Conservation (phyloP, 2,888 invertebrate species). For the Pristionchus arcanus region DNA sequence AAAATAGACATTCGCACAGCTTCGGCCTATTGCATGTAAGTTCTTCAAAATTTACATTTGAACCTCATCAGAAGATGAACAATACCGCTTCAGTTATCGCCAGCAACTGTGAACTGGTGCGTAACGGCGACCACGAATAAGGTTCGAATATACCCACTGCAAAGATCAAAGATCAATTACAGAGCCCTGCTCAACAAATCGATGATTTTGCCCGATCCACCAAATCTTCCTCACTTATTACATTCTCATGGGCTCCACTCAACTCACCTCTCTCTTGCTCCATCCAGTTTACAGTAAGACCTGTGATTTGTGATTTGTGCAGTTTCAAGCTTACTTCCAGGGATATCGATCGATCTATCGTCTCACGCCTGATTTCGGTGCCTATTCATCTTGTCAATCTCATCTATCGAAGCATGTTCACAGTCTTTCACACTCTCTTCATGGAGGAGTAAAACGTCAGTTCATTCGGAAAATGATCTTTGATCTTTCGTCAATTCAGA, state of each 20-base stretch:
- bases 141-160: background rate
- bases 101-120: slow-evolving; percentile 36
- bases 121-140: slow-evolving; percentile 47
- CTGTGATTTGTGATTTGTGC: background rate
- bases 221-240: slow-evolving; percentile 30
- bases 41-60: background rate
- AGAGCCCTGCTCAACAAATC: slow-evolving; percentile 11
- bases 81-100: slow-evolving; percentile 4
- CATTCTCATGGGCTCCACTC: slow-evolving; percentile 49
- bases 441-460: background rate
- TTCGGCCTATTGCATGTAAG: slow-evolving; percentile 30
- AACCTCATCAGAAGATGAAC: background rate
- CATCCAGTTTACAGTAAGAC: slow-evolving; percentile 29
- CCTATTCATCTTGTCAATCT: slow-evolving; percentile 73
- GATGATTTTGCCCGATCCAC: slow-evolving; percentile 32
- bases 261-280: slow-evolving; percentile 1
- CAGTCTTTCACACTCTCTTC: slow-evolving; percentile 61
- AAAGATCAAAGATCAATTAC: background rate
- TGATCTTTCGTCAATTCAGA: slow-evolving; percentile 21
- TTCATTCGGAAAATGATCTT: background rate
- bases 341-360: slow-evolving; percentile 77
- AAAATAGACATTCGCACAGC: background rate
- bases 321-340: slow-evolving; percentile 56
- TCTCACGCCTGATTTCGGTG: slow-evolving; percentile 75
- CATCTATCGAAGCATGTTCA: slow-evolving; percentile 71